Evolutionary conservation across 2,888 invertebrate genomes (phyloP), one percentile per base, ranked within the genome.

Genomic region (Lymantria monacha): DNA sequence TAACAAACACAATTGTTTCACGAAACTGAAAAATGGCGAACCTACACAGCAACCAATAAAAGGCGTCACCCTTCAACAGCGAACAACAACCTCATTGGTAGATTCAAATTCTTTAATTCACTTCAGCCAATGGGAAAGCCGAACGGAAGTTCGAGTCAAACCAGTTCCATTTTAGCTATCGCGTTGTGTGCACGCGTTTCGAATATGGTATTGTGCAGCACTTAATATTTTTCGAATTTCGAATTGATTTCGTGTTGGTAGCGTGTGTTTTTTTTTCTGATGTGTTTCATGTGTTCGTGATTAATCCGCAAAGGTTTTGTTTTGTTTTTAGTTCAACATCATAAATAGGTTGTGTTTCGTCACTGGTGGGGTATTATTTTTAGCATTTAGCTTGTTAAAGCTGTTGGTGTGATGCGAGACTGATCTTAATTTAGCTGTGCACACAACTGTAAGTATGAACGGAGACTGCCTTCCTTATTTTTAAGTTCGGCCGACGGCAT

Each of bases 371-470:
- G 72, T 70, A 76, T 81, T 88, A 89, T 89, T 89, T 89, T 87
- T 90, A 90, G 88, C 76, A 76, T 85, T 83, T 83, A 85, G 87
- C 87, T 86, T 87, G 88, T 87, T 86, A 84, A 83, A 85, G 85
- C 79, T 84, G 84, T 83, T 79, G 75, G 81, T 83, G 83, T 77
- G 81, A 76, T 84, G 85, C 75, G 85, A 78, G 87, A 72, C 76
- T 71, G 85, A 70, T 89, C 90, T 90, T 88, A 86, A 89, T 85
- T 87, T 90, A 90, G 89, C 85, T 69, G 77, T 81, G 81, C 76
- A 77, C 78, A 80, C 76, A 74, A 77, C 83, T 83, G 85, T 87
- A 83, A 86, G 87, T 88, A 87, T 83, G 77, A 70, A 68, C 76
- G 65, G 70, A 13, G 1, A n/a, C 12, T 41, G 79, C 76, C 83